Conservation (phyloP, 2,113 vertebrate genomes). For the Azemiops feae region DNA sequence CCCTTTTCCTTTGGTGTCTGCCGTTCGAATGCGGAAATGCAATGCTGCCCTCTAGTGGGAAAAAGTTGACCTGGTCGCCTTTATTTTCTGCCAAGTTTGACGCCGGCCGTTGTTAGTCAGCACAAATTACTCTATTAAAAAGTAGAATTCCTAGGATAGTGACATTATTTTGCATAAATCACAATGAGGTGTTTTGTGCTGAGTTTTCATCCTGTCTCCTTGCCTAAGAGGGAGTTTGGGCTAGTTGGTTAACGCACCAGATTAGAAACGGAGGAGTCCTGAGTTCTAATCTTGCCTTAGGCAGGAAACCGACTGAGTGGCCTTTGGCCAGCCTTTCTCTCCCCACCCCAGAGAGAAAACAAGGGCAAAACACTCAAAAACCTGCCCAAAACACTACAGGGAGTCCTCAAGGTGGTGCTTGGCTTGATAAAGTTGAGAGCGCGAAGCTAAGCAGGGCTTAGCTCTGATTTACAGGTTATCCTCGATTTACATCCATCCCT, state of each 20-base stretch:
- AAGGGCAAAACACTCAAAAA: too few relatives aligned
- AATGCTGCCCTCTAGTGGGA: accelerated
- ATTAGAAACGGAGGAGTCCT: neutral
- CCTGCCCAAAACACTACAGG: too few relatives aligned
- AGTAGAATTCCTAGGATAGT: neutral
- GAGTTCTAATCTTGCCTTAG: neutral
- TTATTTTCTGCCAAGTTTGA: neutral
- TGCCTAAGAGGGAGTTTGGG: neutral
- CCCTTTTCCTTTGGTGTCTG: neutral
- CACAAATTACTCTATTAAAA: neutral
- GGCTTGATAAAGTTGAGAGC: too few relatives aligned
- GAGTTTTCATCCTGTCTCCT: neutral
- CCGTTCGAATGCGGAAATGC: accelerated
- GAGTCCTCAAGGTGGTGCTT: too few relatives aligned
- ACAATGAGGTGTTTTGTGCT: neutral
- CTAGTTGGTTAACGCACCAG: neutral
- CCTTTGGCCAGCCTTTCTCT: too few relatives aligned
- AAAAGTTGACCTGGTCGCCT: neutral
- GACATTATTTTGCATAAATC: neutral
- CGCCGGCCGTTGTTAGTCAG: neutral
- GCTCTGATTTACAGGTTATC: too few relatives aligned
- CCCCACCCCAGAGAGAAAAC: too few relatives aligned
- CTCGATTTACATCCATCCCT: too few relatives aligned
- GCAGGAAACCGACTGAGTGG: neutral
- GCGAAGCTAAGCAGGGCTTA: too few relatives aligned